These are phyloP conservation scores for Bothrops jararaca DNA, from an alignment of 2,113 vertebrate genomes.

Conservation along the genomic window DNA sequence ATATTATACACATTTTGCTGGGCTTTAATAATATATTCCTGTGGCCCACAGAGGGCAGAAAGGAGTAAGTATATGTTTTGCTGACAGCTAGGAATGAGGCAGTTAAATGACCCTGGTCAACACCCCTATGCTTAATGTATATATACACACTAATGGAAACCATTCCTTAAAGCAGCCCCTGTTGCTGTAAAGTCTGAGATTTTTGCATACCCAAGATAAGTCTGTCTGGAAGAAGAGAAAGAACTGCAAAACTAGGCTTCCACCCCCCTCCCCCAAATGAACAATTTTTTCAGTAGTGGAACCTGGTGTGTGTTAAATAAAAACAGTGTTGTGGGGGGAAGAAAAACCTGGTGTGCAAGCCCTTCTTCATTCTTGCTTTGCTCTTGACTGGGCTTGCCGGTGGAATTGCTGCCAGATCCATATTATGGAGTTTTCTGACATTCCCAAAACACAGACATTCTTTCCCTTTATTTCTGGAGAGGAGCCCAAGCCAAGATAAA, in stretches of 20 bases:
- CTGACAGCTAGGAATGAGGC: neutral
- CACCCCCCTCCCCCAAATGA: neutral
- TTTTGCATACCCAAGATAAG: constrained; percentile 24
- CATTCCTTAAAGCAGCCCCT: fast-evolving
- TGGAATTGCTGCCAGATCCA: neutral
- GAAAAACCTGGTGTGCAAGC: fast-evolving
- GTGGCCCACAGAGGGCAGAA: neutral
- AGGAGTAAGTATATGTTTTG: neutral
- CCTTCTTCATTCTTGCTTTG: neutral
- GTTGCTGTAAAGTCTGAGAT: neutral
- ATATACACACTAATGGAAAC: constrained; percentile 25
- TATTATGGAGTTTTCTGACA: neutral
- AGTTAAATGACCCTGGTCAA: neutral
- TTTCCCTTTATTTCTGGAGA: neutral
- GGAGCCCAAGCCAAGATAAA: neutral
- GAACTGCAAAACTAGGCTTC: neutral
- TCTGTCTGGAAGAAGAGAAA: neutral
- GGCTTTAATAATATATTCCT: fast-evolving
- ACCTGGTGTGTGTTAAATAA: constrained; percentile 18
- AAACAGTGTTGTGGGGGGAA: neutral
- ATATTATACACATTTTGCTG: neutral
- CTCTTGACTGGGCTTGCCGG: neutral
- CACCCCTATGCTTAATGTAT: neutral
- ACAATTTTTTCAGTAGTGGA: neutral
- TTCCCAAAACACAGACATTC: neutral